These are phyloP conservation scores for Amphipyra berbera DNA, from an alignment of 2,888 invertebrate species.

Conservation along the genomic window DNA sequence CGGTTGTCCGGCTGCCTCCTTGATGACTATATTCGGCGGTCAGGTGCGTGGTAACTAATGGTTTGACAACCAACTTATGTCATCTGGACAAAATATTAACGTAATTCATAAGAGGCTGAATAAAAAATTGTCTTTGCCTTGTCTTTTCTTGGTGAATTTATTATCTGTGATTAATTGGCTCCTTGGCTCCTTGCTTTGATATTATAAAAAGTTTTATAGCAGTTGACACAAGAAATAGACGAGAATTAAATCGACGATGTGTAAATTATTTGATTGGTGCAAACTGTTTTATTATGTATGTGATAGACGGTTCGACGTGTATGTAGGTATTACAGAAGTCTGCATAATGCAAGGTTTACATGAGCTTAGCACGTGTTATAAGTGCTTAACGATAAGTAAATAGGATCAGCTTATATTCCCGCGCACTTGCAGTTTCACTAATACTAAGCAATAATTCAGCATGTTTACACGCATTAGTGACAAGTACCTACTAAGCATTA, in stretches of 20 bases:
- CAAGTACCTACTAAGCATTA: too few species aligned
- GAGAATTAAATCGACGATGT: background rate
- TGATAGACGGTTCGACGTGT: too few species aligned
- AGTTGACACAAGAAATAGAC: background rate
- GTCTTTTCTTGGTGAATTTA: slow-evolving; percentile 21
- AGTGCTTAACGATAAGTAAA: too few species aligned
- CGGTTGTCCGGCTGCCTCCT: slow-evolving; percentile 7
- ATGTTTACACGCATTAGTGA: too few species aligned
- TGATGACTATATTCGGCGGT: slow-evolving; percentile 40
- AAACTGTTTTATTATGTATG: too few species aligned
- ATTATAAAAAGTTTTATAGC: background rate
- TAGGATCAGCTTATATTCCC: too few species aligned
- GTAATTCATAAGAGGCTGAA: slow-evolving; percentile 32
- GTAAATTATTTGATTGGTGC: background rate
- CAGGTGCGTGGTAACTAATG: slow-evolving; percentile 17
- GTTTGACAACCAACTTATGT: slow-evolving; percentile 26
- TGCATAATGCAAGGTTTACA: too few species aligned
- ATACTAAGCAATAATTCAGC: too few species aligned
- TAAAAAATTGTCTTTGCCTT: slow-evolving; percentile 19
- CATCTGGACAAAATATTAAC: slow-evolving; percentile 24
- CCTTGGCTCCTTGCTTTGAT: background rate
- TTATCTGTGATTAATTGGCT: slow-evolving; percentile 20
- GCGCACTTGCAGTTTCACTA: too few species aligned
- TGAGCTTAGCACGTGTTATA: too few species aligned
- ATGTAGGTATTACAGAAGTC: too few species aligned